Evolutionary conservation across 2,797 vertebrate species (phyloP), one percentile per base, ranked within the genome.

Genomic region (Austrolebias charrua): DNA sequence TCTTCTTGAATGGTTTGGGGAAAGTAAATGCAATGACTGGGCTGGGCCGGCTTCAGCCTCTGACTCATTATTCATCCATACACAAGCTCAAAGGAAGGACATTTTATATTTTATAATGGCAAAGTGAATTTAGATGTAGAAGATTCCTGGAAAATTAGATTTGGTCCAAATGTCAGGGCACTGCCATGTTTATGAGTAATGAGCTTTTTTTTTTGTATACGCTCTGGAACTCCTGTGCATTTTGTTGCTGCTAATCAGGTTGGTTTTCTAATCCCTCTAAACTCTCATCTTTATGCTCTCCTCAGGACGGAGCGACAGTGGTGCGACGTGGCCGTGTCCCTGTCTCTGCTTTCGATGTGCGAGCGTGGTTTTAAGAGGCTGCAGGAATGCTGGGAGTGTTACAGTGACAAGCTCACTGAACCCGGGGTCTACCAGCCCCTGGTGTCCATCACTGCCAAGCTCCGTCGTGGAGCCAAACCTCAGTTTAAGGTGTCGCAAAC

Each of bases 341-440:
- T 98, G 62, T 93, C 95, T 16, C 91, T 98, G 80, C 92, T 99
- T 62, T 93, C 96, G 7, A 78, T 97, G 89, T 95, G 95, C 0
- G 98, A 99, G 65, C 94, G 96, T 1, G 93, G 95, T 18, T 95
- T 98, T 35, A 94, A 93, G 57, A 95, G 94, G 83, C 92, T 99
- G 90, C 95, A 97, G 66, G 95, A 99, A 71, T 96, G 95, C 81
- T 98, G 96, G 78, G 94, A 96, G 60, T 98, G 96, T 84, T 98
- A 97, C 88, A 95, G 95, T 6, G 95, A 99, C 76, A 99, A 98
- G 79, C 86, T 99, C 42, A 93, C 93, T 0, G 95, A 98, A 47
- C 76, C 90, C 1, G 81, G 91, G 1, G 90, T 99, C 71, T 98
- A 97, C 83, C 88, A 85, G 67, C 92, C 92, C 18, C 94, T 99